These are phyloP conservation scores for Coptodon bakossiorum DNA, from an alignment of 2,113 vertebrate species.

Conservation along the genomic window DNA sequence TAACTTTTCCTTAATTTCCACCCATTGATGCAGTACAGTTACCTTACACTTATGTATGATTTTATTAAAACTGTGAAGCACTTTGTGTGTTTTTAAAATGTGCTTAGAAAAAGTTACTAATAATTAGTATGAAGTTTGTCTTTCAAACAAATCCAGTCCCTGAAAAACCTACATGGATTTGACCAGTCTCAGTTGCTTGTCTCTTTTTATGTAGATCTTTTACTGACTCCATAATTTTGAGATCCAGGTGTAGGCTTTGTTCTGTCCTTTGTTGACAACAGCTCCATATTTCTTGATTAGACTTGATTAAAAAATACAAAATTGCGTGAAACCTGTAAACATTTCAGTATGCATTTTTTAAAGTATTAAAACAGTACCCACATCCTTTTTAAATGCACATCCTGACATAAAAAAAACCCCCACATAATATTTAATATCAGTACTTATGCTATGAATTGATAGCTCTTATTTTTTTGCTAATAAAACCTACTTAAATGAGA, in stretches of 20 bases:
- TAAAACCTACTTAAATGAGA: not conserved
- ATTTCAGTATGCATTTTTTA: not conserved
- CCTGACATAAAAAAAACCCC: rapidly evolving
- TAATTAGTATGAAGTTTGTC: not conserved
- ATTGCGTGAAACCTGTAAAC: not conserved
- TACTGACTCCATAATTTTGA: not conserved
- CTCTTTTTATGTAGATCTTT: not conserved
- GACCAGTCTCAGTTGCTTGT: not conserved
- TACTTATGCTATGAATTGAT: not conserved
- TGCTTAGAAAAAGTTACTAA: not conserved
- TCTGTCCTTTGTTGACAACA: not conserved
- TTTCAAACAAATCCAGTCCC: not conserved
- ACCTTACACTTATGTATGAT: not conserved
- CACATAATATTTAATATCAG: not conserved
- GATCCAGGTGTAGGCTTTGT: not conserved
- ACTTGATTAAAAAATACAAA: not conserved
- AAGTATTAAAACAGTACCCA: not conserved
- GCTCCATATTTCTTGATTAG: not conserved
- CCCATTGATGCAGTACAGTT: not conserved
- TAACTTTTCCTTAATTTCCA: not conserved
- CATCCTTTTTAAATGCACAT: not conserved
- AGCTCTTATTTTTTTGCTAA: not conserved
- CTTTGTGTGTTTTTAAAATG: not conserved
- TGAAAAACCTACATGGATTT: not conserved
- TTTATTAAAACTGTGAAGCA: not conserved